Evolutionary conservation across 2,797 vertebrate species (phyloP).

Genomic region (Pseudomugil gertrudae): DNA sequence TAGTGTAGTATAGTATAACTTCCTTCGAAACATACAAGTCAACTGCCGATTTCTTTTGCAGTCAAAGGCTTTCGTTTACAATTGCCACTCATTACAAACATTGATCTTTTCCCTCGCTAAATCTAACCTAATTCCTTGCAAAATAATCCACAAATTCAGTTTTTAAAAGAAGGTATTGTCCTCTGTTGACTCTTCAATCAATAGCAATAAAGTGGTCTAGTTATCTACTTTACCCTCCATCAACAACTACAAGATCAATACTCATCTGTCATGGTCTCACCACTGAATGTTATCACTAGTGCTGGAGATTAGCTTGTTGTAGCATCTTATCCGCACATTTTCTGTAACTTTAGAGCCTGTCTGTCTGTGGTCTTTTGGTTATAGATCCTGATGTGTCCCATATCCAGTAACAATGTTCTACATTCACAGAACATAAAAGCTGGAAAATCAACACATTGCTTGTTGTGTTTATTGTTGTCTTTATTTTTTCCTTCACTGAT

Average conservation of each 20-base stretch:
- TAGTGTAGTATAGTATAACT: neutral
- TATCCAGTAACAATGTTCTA: neutral
- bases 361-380: conserved; percentile 20
- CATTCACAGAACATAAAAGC: neutral
- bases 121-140: conserved; percentile 16
- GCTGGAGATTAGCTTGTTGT: conserved; percentile 67
- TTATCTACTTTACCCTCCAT: conserved; percentile 70
- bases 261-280: conserved; percentile 76
- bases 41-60: neutral
- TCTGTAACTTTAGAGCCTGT: conserved; percentile 51
- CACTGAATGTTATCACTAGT: conserved; percentile 76
- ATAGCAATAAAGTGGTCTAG: conserved; percentile 71
- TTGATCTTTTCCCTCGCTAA: neutral
- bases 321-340: conserved; percentile 71
- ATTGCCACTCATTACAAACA: neutral
- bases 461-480: no score
- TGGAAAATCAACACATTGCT: neutral
- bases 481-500: neutral
- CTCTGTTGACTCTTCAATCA: conserved; percentile 58
- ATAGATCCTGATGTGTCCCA: conserved; percentile 5
- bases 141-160: conserved; percentile 10
- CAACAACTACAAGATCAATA: conserved; percentile 74
- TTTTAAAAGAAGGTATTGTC: conserved; percentile 37
- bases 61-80: conserved; percentile 17
- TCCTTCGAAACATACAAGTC: neutral